These are phyloP conservation scores for Molossus alvarezi DNA, from an alignment of 2,797 vertebrate genomes.

Conservation along the genomic window DNA sequence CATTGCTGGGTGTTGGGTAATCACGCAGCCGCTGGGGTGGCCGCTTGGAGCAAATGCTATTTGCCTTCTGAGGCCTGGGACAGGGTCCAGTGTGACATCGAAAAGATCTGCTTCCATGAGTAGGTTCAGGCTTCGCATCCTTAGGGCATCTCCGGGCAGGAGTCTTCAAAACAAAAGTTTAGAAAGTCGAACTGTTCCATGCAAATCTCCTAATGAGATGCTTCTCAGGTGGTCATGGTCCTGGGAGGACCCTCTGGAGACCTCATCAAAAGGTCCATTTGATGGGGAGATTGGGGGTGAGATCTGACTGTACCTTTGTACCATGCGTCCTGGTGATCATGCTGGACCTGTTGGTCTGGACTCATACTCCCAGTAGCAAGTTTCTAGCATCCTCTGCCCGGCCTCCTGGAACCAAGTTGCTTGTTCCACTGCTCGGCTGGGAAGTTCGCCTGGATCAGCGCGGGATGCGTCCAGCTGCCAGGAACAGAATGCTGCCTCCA, in stretches of 20 bases:
- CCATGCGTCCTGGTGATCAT: background rate
- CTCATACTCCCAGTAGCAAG: background rate
- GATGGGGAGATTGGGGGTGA: background rate
- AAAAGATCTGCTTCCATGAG: background rate
- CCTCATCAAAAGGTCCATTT: background rate
- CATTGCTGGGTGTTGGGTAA: constrained; percentile 66
- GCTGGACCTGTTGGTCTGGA: accelerated
- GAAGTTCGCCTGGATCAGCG: background rate
- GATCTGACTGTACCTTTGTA: background rate
- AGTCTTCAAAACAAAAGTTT: background rate
- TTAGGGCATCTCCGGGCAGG: background rate
- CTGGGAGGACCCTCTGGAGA: background rate
- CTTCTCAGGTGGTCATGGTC: background rate
- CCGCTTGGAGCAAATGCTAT: background rate
- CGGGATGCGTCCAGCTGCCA: background rate
- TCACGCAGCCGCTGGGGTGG: background rate
- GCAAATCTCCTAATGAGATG: background rate
- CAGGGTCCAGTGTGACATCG: background rate
- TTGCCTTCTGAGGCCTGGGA: background rate
- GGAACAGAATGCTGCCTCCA: background rate
- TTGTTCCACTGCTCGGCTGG: accelerated
- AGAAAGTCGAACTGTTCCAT: background rate
- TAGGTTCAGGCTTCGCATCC: background rate
- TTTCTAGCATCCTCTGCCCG: background rate
- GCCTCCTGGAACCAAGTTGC: background rate